Base-by-base conservation (phyloP, 2,113 vertebrate species). In the Dipodomys stephensi region DNA sequence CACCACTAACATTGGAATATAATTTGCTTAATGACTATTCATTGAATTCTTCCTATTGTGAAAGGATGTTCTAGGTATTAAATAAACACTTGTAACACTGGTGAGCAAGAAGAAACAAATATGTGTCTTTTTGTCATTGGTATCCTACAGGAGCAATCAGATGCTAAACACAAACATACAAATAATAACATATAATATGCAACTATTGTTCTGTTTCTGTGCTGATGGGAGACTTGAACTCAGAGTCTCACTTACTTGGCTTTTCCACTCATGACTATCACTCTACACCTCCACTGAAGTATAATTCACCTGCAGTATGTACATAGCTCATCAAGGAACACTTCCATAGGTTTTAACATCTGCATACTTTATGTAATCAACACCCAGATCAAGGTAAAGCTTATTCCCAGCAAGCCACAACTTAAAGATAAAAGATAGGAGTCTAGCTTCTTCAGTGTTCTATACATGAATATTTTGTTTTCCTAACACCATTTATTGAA, bases 41-140 rank as follows among this genome's bases (percentile, higher is more conserved):
- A 49, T 1, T 64, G 32, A 82, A 53, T 28, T 32, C 25, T 25
- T 67, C 18, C 9, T 85, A 44, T 19, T 30, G 62, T 30, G 15
- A 18, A 11, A 35, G 44, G 25, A 57, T 44, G 23, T 64, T 64
- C 30, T 28, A 30, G 19, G 7, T 35, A 1, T 30, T 32, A 32
- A 23, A 1, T 5, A 62, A 87, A 94, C 19, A 53, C 44, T 30
- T 67, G 15, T 15, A 83, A 72, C 12, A 72, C 67, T 7, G 57
- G 22, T 25, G 79, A 73, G 67, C 27, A 88, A 88, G 57, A 83
- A 91, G 71, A 84, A 7, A 88, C 9, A 84, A 81, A 81, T 30
- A 9, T 16, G 49, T n/a, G 23, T 4, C 22, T 23, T 57, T 32
- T 3, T 6, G n/a, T 7, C 5, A 4, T 20, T 82, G 28, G 25